These are phyloP conservation scores for Hypsopygia costalis DNA, from an alignment of 2,888 invertebrate species.

Conservation along the genomic window DNA sequence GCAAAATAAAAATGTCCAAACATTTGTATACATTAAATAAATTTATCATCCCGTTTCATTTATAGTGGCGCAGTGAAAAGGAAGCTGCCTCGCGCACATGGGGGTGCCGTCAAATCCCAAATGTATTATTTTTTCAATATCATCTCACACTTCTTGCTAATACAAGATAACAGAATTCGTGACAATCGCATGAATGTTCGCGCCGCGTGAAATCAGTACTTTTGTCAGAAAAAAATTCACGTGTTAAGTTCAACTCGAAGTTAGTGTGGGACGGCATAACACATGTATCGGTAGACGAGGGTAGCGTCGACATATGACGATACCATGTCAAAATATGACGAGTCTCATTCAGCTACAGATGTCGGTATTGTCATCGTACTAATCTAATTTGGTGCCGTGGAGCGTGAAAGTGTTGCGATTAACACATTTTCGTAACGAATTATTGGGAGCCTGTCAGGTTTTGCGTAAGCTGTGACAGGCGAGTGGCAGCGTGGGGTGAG, in stretches of 20 bases:
- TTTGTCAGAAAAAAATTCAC: slow-evolving; percentile 61
- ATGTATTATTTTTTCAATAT: slow-evolving; percentile 79
- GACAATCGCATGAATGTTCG: slow-evolving; percentile 76
- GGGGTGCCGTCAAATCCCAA: slow-evolving; percentile 75
- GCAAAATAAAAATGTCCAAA: slow-evolving; percentile 80
- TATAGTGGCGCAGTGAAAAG: slow-evolving; percentile 66
- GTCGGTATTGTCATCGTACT: slow-evolving; percentile 70
- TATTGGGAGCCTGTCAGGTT: slow-evolving; percentile 75
- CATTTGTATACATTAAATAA: slow-evolving; percentile 80
- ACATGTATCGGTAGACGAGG: slow-evolving; percentile 76
- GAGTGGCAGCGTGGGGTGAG: slow-evolving; percentile 71
- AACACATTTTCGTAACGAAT: slow-evolving; percentile 78
- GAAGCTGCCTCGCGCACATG: slow-evolving; percentile 75
- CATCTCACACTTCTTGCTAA: slow-evolving; percentile 64
- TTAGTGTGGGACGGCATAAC: slow-evolving; percentile 57
- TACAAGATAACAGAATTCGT: slow-evolving; percentile 75
- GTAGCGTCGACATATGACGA: slow-evolving; percentile 54
- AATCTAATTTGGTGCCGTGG: slow-evolving; percentile 73
- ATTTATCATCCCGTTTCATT: slow-evolving; percentile 77
- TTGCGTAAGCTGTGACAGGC: slow-evolving; percentile 79
- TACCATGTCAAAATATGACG: slow-evolving; percentile 79
- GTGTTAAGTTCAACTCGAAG: slow-evolving; percentile 35
- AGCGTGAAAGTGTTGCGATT: slow-evolving; percentile 77
- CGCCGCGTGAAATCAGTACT: slow-evolving; percentile 77
- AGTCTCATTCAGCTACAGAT: slow-evolving; percentile 70